Conservation (phyloP, 2,113 vertebrate species). For the Toxostoma redivivum region DNA sequence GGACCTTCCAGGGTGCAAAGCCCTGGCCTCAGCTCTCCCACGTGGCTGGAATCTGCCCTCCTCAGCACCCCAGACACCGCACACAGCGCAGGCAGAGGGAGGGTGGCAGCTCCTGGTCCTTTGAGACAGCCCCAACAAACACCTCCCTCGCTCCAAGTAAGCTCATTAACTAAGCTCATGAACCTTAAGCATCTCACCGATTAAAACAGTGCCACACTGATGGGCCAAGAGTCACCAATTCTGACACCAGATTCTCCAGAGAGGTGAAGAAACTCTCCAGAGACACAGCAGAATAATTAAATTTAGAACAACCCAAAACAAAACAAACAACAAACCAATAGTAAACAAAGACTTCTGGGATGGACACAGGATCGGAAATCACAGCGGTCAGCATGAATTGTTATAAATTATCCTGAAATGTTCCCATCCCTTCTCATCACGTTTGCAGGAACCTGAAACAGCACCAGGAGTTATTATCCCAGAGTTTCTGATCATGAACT, state of each 20-base stretch:
- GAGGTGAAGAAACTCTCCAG: neutral
- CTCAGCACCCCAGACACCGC: neutral
- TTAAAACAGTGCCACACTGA: neutral
- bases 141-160: neutral
- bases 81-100: neutral
- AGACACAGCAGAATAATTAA: neutral
- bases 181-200: neutral
- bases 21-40: neutral
- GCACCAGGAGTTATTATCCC: neutral
- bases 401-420: neutral
- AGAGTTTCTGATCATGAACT: neutral
- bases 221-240: neutral
- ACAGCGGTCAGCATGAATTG: accelerated
- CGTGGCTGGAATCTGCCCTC: accelerated
- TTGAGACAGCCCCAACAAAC: neutral
- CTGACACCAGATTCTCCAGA: neutral
- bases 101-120: neutral
- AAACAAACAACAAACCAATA: neutral
- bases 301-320: neutral
- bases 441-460: neutral
- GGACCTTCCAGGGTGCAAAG: neutral
- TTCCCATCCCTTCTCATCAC: neutral
- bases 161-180: neutral
- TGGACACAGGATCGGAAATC: accelerated
- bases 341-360: neutral